Evolutionary conservation across 2,797 vertebrate genomes (phyloP), one percentile per base, ranked within the genome.

Genomic region (Decapterus maruadsi): DNA sequence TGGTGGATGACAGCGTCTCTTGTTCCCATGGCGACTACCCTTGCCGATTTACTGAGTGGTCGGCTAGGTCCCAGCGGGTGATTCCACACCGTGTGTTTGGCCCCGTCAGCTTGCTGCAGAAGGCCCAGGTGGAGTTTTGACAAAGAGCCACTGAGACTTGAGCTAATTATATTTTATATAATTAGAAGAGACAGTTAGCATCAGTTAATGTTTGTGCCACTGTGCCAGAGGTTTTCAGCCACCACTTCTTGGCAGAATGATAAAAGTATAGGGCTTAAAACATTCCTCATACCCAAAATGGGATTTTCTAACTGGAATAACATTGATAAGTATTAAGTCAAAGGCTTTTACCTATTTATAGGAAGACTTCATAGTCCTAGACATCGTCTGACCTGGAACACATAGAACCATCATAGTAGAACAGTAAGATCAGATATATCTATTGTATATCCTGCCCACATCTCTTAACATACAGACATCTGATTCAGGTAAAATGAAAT

Each of bases 11-110:
- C 68, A 36, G 81, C 84, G 82, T 92, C 89, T 70, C 85, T 82
- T 96, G 95, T 90, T 92, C 91, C 91, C 98, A 99, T 80, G 42
- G 89, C 81, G 96, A 96, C 66, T 99, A 98, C 88, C 97, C 97
- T 40, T 99, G 98, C 89, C 96, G 97, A 80, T 98, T 97, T 92
- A 93, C 91, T 72, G 89, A 93, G 73, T 58, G 68, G 78, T 78
- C 77, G 63, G 94, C 96, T 16, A 78, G 83, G 72, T 79, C 91
- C 81, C 96, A 98, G 91, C 88, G 92, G 73, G 86, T 96, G 83
- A 95, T 99, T 90, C 97, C 97, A 54, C 91, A 98, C 12, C 96
- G 98, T 19, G 92, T 98, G 78, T 99, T 99, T 91, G 94, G 96
- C 89, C 96, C 98, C 0, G 29, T 59, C 50, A 93, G 94, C 87